Evolutionary conservation across 2,888 invertebrate genomes (phyloP).

Genomic region (Eilema griseolum): DNA sequence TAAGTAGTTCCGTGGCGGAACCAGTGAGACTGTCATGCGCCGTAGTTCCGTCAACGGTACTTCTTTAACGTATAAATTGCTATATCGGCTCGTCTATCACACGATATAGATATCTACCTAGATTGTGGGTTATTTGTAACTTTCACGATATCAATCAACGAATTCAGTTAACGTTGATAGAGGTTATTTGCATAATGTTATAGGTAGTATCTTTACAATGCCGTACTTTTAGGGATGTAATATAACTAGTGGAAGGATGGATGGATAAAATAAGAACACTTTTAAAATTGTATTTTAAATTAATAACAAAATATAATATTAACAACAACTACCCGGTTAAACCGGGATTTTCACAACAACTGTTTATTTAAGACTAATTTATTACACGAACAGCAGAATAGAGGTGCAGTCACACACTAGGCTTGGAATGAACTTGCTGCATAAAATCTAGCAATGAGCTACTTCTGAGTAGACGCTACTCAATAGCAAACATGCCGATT

Average conservation of each 20-base stretch:
- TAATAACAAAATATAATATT: constrained; percentile 50
- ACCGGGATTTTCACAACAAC: constrained; percentile 58
- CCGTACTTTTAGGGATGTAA: too few species aligned
- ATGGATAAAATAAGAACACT: constrained; percentile 27
- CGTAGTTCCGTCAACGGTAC: background rate
- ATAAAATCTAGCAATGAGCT: background rate
- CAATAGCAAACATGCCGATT: background rate
- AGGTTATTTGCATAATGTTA: background rate
- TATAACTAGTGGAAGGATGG: background rate
- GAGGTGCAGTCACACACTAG: background rate
- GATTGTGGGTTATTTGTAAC: background rate
- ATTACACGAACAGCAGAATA: constrained; percentile 37
- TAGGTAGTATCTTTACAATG: background rate
- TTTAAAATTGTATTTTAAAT: constrained; percentile 45
- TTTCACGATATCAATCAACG: background rate
- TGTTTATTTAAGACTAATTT: constrained; percentile 51
- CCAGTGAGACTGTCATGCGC: background rate
- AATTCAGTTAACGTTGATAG: background rate
- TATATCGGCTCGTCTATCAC: background rate
- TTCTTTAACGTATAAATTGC: background rate
- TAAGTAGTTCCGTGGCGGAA: too few species aligned
- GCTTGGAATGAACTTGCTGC: background rate
- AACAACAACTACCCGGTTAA: constrained; percentile 58
- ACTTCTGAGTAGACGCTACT: background rate
- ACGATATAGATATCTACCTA: background rate